A percentile compares a stretch with the other conserved stretches of the same genome.
phyloP scores from a whole-genome alignment of 2,113 vertebrate species.

The Corythoichthys intestinalis region DNA sequence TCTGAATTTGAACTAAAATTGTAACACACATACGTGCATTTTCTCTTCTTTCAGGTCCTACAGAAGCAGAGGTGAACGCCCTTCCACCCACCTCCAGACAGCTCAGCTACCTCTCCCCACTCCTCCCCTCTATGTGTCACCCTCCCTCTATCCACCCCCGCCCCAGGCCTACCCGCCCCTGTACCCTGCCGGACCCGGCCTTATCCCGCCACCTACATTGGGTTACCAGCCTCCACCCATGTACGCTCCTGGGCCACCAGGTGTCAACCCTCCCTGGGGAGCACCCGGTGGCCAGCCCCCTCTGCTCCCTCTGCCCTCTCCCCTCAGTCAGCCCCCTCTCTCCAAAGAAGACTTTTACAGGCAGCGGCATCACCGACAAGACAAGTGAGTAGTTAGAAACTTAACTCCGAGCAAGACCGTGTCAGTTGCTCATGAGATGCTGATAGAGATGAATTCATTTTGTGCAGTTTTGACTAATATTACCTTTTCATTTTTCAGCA shows the following conservation, averaged over 20 bases:
- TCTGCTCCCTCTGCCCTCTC: conserved; percentile 72
- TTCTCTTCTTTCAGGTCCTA: conserved; percentile 35
- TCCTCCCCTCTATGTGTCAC: conserved; percentile 48
- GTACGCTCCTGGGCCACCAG: conserved; percentile 79
- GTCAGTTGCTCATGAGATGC: neutral
- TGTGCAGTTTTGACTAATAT: neutral
- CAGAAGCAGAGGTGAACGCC: conserved; percentile 49
- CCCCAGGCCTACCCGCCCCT: conserved; percentile 57
- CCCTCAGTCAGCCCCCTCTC: conserved; percentile 81
- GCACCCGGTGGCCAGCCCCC: conserved; percentile 82
- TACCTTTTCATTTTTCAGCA: conserved; percentile 75
- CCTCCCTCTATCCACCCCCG: conserved; percentile 52
- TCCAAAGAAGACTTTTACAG: conserved; percentile 97
- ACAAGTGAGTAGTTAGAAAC: conserved; percentile 82
- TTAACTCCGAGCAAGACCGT: neutral
- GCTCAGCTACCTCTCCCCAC: conserved; percentile 31
- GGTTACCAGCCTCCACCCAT: conserved; percentile 82
- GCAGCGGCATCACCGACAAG: conserved; percentile 89
- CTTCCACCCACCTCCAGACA: conserved; percentile 33
- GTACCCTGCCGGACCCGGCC: conserved; percentile 70
- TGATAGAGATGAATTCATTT: neutral
- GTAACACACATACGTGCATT: no score
- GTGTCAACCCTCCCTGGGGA: conserved; percentile 79
- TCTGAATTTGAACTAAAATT: no score
- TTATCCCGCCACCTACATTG: conserved; percentile 82